phyloP scores from a whole-genome alignment of 1,140 invertebrate species.

The Ridgeia piscesae region DNA sequence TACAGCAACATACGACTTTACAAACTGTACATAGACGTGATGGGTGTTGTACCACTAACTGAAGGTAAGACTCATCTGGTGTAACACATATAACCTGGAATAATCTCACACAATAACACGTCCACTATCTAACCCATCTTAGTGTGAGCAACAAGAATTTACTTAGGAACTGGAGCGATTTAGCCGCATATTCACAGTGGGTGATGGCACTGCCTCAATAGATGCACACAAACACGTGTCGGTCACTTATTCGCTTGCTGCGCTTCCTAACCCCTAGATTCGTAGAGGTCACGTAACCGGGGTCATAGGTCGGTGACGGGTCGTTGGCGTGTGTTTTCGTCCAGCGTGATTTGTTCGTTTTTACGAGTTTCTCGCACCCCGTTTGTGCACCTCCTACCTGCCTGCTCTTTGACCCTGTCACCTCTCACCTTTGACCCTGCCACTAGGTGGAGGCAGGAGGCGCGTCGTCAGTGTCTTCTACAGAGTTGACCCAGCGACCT shows the following conservation, averaged over 20 bases:
- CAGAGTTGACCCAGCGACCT: not conserved
- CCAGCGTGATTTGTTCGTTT: not conserved
- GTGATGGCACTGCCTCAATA: too few species aligned
- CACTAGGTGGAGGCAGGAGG: not conserved
- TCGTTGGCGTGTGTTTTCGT: not conserved
- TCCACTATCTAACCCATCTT: not conserved
- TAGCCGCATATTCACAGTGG: not conserved
- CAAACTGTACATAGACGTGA: not conserved
- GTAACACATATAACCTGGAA: not conserved
- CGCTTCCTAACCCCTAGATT: not conserved
- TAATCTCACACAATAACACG: not conserved
- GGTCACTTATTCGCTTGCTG: not conserved
- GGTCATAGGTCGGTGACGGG: not conserved
- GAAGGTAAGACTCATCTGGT: not conserved
- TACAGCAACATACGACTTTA: not conserved
- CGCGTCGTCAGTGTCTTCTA: not conserved
- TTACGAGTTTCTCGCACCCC: not conserved
- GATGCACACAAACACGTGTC: not conserved
- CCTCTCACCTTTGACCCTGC: slow-evolving; percentile 3
- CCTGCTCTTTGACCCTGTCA: not conserved
- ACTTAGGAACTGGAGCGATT: not conserved
- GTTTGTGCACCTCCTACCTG: not conserved
- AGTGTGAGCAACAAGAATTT: not conserved
- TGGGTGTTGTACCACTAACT: not conserved
- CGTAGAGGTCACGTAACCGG: not conserved